Conservation (phyloP, 2,888 invertebrate species). For the Palloptera scutellata region DNA sequence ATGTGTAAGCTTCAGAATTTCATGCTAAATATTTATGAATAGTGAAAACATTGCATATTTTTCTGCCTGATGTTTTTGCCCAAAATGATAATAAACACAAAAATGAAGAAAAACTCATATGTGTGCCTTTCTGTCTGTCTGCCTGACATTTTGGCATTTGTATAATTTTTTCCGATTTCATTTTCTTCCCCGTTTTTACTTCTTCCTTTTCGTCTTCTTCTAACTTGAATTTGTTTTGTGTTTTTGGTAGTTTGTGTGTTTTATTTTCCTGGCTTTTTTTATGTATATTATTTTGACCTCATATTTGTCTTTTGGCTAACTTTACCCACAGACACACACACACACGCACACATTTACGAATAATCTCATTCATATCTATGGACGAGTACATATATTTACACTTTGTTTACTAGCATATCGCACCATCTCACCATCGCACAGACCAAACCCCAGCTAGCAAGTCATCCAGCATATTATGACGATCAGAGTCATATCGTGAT, state of each 20-base stretch:
- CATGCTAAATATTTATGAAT: too few relatives aligned
- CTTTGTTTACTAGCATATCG: neutral
- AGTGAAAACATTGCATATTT: too few relatives aligned
- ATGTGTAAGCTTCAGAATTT: too few relatives aligned
- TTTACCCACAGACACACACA: neutral
- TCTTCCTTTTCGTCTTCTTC: too few relatives aligned
- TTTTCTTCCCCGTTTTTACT: neutral
- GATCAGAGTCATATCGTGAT: slow-evolving; percentile 12
- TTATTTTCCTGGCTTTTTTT: too few relatives aligned
- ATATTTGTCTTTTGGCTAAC: neutral
- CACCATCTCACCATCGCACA: neutral
- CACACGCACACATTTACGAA: neutral
- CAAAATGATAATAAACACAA: too few relatives aligned
- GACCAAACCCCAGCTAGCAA: neutral
- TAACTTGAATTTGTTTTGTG: too few relatives aligned
- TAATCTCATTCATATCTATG: slow-evolving; percentile 2
- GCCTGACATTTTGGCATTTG: neutral
- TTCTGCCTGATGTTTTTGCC: too few relatives aligned
- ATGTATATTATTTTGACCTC: neutral
- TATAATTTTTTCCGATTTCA: neutral
- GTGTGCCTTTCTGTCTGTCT: too few relatives aligned
- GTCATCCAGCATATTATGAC: slow-evolving; percentile 7
- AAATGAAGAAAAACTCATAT: too few relatives aligned
- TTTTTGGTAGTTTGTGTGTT: too few relatives aligned
- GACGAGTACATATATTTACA: too few relatives aligned